Base-by-base conservation (phyloP, 1,140 invertebrate species). In the Anadara kagoshimensis region DNA sequence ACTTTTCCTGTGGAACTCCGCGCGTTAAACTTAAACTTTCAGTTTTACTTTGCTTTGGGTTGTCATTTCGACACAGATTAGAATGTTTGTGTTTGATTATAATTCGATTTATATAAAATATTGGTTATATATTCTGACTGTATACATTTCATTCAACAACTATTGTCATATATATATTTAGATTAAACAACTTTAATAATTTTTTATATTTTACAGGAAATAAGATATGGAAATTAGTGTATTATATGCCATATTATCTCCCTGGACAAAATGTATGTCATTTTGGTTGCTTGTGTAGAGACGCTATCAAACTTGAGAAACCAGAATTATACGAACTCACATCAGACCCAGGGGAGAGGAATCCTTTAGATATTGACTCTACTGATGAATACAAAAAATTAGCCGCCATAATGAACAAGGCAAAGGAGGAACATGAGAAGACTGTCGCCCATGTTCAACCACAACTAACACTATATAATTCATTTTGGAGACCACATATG, bases 311-410 rank as follows among this genome's bases (percentile, higher is more conserved):
- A n/a, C 75, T 85, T 20, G 62, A 82, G 22, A 79, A 80, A 36
- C 87, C 86, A 41, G 43, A 80, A 11, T 44, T 89, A n/a, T 89
- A 81, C 61, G 85, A 89, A 51, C 75, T 89, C 45, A 79, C 76
- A 8, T 76, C 77, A 41, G 86, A 89, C 72, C 86, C 83, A 8
- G 73, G 75, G 0, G 87, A 89, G 75, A 66, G 69, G 16, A 69
- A 51, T 29, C 78, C 82, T 58, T 64, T 86, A 3, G 44, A 68
- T 20, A 67, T n/a, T 47, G 41, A 73, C 20, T 72, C 76, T 18
- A 54, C 61, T 20, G 11, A 56, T 20, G 49, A 70, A 20, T 74
- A 74, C 41, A 62, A 51, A 24, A 67, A 79, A 1, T 71, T 87
- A 22, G 54, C 79, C 3, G 45, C 58, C 18, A 67, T 70, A 44